Conservation (phyloP, 2,888 invertebrate species). For the Gari tellinella region DNA sequence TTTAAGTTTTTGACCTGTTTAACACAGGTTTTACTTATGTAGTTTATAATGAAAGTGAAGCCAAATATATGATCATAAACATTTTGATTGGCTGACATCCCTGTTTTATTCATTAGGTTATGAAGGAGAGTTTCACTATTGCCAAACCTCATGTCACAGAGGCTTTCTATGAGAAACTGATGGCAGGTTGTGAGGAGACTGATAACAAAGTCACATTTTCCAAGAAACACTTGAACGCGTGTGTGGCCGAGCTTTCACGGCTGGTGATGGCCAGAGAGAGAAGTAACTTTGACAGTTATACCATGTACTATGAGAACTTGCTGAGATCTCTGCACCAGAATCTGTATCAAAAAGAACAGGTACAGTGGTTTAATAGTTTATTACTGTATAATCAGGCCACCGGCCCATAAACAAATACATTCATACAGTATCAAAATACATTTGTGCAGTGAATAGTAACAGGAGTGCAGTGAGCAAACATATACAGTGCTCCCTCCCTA, state of each 20-base stretch:
- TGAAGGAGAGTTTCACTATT: conserved; percentile 83
- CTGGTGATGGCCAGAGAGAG: conserved; percentile 81
- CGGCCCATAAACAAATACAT: too few species aligned
- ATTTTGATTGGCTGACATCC: neutral
- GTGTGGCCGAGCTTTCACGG: conserved; percentile 76
- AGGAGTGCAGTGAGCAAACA: too few species aligned
- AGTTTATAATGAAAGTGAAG: too few species aligned
- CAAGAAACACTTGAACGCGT: conserved; percentile 76
- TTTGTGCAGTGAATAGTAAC: too few species aligned
- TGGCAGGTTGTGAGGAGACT: conserved; percentile 70
- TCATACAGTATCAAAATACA: too few species aligned
- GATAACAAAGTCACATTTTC: conserved; percentile 72
- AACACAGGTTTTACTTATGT: neutral
- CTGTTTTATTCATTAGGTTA: conserved; percentile 69
- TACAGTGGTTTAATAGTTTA: too few species aligned
- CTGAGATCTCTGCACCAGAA: conserved; percentile 81
- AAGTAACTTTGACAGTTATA: conserved; percentile 82
- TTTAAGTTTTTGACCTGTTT: too few species aligned
- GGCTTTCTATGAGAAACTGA: conserved; percentile 77
- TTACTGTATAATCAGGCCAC: too few species aligned
- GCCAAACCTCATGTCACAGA: conserved; percentile 82
- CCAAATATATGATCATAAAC: too few species aligned
- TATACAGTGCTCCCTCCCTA: too few species aligned
- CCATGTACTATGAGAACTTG: conserved; percentile 83
- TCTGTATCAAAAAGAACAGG: conserved; percentile 82